These are phyloP conservation scores for Tachuris rubrigastra DNA, from an alignment of 2,113 vertebrate species.

Conservation along the genomic window DNA sequence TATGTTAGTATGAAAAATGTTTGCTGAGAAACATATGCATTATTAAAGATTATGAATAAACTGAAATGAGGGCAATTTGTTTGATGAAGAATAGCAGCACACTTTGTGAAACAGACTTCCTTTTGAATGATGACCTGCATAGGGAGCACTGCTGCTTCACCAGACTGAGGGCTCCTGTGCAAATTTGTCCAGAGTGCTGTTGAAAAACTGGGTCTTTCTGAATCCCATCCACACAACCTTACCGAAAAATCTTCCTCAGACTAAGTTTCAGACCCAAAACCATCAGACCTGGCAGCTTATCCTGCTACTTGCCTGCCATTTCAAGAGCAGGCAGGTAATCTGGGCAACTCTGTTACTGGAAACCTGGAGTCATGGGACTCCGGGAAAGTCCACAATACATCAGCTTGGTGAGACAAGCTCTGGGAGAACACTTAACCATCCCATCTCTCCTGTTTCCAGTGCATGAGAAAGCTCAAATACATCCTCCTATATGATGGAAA, in stretches of 20 bases:
- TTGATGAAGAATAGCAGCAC: background rate
- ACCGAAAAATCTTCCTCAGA: background rate
- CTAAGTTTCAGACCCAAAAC: background rate
- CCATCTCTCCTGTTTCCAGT: background rate
- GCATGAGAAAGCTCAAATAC: background rate
- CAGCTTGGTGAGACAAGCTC: background rate
- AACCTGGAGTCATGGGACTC: background rate
- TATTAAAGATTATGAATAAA: slow-evolving; percentile 59
- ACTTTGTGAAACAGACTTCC: background rate
- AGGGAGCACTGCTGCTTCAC: background rate
- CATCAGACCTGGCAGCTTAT: background rate
- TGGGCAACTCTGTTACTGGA: background rate
- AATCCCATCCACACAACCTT: background rate
- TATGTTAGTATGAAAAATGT: slow-evolving; percentile 35
- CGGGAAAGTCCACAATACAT: background rate
- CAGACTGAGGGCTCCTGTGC: background rate
- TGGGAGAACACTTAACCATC: background rate
- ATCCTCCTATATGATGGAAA: background rate
- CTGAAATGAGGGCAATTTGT: slow-evolving; percentile 15
- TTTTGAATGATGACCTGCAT: background rate
- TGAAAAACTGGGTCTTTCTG: background rate
- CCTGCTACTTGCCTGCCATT: background rate
- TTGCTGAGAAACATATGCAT: slow-evolving; percentile 12
- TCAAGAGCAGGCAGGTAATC: background rate
- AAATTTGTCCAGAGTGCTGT: background rate